These are phyloP conservation scores for Aspiorhynchus laticeps DNA, from an alignment of 2,113 vertebrate genomes.

Conservation along the genomic window DNA sequence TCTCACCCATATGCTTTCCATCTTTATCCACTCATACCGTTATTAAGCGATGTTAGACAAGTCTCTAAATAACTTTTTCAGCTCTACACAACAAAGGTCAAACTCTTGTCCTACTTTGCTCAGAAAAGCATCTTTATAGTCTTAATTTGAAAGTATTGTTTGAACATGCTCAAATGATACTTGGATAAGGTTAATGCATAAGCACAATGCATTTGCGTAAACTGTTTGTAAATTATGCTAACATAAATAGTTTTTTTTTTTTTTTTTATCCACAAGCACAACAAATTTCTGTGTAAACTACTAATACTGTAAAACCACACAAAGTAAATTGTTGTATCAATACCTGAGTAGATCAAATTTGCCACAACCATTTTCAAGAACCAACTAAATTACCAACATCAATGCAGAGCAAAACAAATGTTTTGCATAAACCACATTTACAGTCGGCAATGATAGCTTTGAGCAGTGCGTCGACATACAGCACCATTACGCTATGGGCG, in stretches of 20 bases:
- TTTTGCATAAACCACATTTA: too few relatives aligned
- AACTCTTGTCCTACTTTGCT: slow-evolving; percentile 16
- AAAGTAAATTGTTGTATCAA: neutral
- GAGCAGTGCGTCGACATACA: too few relatives aligned
- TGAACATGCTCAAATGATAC: neutral
- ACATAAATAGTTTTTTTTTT: too few relatives aligned
- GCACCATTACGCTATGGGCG: too few relatives aligned
- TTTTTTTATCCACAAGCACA: too few relatives aligned
- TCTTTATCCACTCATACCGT: neutral
- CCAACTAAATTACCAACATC: too few relatives aligned
- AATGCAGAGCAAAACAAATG: too few relatives aligned
- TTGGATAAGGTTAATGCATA: too few relatives aligned
- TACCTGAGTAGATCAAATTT: neutral
- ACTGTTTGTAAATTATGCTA: too few relatives aligned
- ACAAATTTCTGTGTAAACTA: too few relatives aligned
- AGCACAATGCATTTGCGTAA: too few relatives aligned
- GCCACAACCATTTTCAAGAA: neutral
- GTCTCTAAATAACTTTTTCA: neutral
- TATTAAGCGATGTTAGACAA: neutral
- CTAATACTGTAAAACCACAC: neutral
- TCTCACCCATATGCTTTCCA: neutral
- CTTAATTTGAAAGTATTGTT: neutral
- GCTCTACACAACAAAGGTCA: slow-evolving; percentile 1
- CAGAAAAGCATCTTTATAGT: neutral
- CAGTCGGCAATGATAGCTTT: neutral